These are phyloP conservation scores for Dendrolimus kikuchii DNA, from an alignment of 1,140 invertebrate genomes.

Conservation along the genomic window DNA sequence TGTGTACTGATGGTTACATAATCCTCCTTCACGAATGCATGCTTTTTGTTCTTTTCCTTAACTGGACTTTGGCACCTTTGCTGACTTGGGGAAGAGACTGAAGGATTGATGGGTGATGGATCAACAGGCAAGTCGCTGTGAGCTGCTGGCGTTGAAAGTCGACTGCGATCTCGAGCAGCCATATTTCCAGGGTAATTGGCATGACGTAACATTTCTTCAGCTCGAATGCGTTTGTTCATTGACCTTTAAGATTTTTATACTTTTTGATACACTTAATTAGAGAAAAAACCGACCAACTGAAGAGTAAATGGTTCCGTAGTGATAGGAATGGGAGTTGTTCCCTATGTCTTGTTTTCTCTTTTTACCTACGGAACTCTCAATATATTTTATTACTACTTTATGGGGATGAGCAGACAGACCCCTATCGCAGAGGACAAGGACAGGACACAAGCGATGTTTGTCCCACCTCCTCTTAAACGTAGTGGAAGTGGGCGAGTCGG, in stretches of 20 bases:
- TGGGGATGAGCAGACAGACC: no score
- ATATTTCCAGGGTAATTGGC: constrained; percentile 80
- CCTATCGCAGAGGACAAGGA: no score
- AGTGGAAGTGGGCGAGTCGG: no score
- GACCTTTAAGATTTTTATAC: constrained; percentile 49
- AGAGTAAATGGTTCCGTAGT: no score
- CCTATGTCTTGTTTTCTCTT: no score
- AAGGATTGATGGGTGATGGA: constrained; percentile 47
- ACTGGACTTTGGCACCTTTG: constrained; percentile 37
- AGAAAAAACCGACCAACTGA: no score
- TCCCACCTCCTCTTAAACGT: no score
- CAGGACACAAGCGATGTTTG: no score
- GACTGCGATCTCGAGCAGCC: constrained; percentile 75
- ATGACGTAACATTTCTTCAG: constrained; percentile 78
- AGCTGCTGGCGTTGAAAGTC: constrained; percentile 49
- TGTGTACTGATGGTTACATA: constrained; percentile 72
- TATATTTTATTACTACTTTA: no score
- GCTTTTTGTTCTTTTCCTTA: constrained; percentile 30
- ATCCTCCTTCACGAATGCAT: constrained; percentile 45
- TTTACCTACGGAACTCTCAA: no score
- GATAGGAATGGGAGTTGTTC: no score
- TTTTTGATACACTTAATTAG: no score
- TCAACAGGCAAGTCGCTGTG: constrained; percentile 55
- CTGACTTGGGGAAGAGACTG: constrained; percentile 40
- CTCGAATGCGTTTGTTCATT: constrained; percentile 78